Base-by-base conservation (phyloP, 2,888 invertebrate species). In the Aplocera efformata region DNA sequence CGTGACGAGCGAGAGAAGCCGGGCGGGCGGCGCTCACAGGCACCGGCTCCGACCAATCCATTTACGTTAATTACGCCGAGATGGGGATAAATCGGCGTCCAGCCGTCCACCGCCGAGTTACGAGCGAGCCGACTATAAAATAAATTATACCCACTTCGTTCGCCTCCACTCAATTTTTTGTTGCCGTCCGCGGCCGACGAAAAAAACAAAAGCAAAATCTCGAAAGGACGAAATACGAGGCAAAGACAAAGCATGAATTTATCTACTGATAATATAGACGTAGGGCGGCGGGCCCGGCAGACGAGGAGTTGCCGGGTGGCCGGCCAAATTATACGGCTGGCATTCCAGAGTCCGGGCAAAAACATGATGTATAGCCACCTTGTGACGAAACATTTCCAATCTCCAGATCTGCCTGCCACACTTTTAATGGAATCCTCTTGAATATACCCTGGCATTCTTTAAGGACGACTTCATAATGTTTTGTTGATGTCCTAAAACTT, bases 231-330 rank as follows among this genome's bases (percentile, higher is more conserved):
- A 86, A 84, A 85, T 86, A 85, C 83, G 85, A 86, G 79, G 81
- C 85, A 86, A 86, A 88, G 88, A 88, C 88, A 86, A 85, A 84
- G 85, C 83, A 82, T 78, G 80, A 86, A 88, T 85, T 85, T 88
- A 88, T 88, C 86, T 86, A 88, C 86, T 85, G 88, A 88, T 88
- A 86, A 88, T 88, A 84, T 88, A 88, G 88, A 86, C 85, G 85
- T 85, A 84, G 82, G 81, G 75, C 78, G 79, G 79, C 74, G 77
- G 67, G 71, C 71, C 70, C 76, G 75, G 79, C 73, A 79, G 81
- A 79, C 83, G 73, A 63, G 58, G 56, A 67, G 82, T 78, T 79
- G 78, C 74, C 76, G 75, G 74, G 81, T 80, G 83, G 83, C 80
- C 81, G 72, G 75, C 79, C 81, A 80, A 85, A 85, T 85, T 85